Percentiles rank a stretch among this genome's conserved stretches.
Evolutionary conservation across 2,888 invertebrate species (phyloP).

Genomic region (Drosophila affinis): DNA sequence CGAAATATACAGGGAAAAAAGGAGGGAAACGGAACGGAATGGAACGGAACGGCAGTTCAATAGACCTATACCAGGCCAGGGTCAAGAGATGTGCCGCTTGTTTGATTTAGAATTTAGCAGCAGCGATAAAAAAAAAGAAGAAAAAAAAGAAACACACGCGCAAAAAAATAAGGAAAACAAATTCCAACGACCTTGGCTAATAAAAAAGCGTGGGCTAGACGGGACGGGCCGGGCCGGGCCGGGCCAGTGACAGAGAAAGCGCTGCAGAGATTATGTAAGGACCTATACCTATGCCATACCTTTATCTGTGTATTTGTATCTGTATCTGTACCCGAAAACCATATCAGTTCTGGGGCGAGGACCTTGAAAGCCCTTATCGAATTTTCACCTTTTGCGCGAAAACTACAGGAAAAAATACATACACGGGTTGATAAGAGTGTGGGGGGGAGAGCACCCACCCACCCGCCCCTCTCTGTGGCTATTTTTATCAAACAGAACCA

Average conservation of each 20-base stretch:
- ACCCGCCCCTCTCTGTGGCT: background rate
- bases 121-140: constrained; percentile 21
- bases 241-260: constrained; percentile 18
- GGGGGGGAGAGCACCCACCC: background rate
- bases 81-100: constrained; percentile 34
- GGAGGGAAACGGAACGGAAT: constrained; percentile 16
- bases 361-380: constrained; percentile 81
- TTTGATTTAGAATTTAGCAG: constrained; percentile 53
- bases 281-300: background rate
- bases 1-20: too few relatives aligned
- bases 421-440: constrained; percentile 30
- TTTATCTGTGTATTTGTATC: too few relatives aligned
- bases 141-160: constrained; percentile 5
- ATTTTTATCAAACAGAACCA: constrained; percentile 17
- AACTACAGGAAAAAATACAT: constrained; percentile 51
- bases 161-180: constrained; percentile 6
- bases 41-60: constrained; percentile 39
- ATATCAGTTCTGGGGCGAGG: constrained; percentile 25
- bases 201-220: constrained; percentile 46
- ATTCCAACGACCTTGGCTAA: constrained; percentile 68
- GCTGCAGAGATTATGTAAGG: constrained; percentile 32
- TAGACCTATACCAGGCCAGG: constrained; percentile 44
- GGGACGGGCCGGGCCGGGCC: too few relatives aligned
- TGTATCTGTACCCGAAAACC: constrained; percentile 17
- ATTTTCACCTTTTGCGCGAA: constrained; percentile 80